Evolutionary conservation across 2,113 vertebrate genomes (phyloP), one percentile per base, ranked within the genome.

Genomic region (Colistium nudipinnis): DNA sequence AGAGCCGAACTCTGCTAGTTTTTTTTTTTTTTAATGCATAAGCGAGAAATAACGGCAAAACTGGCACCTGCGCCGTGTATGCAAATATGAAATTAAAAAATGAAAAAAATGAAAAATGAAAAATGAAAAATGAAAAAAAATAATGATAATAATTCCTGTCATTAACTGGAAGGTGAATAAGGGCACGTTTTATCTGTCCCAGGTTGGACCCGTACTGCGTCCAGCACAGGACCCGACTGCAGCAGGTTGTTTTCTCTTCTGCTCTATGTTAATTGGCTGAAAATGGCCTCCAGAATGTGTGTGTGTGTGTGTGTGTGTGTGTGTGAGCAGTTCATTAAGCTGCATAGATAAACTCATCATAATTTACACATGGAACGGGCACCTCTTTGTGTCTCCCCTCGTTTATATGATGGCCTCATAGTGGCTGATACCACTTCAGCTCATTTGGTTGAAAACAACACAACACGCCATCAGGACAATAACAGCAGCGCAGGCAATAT

Each of bases 361-460:
- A 83, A 86, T 87, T 87, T 86, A 75, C 51, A 70, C 63, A 61
- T 4, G 55, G 54, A 81, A 68, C 43, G 30, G 61, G 72, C 45
- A 54, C 20, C 31, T 28, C 65, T 54, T 54, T 17, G 24, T 77
- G 67, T 80, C 7, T 19, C 80, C 69, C 47, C 69, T 78, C 74
- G 70, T 87, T 88, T 74, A 84, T 61, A 82, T 76, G 62, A 75
- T 48, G 20, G 70, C 61, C 74, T 79, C 52, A 12, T 43, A 51
- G 66, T 51, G 59, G 72, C 53, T 68, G 57, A 83, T 76, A 48
- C 62, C 54, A 74, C 66, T 79, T 81, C 70, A 82, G 82, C 75
- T 85, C 70, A 80, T 89, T 85, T 83, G 63, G 60, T 61, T 56
- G 68, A 76, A 86, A 81, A 85, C 64, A 85, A 71, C n/a, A n/a